These are phyloP conservation scores for Physeter macrocephalus DNA, from an alignment of 2,113 vertebrate genomes.

Conservation along the genomic window DNA sequence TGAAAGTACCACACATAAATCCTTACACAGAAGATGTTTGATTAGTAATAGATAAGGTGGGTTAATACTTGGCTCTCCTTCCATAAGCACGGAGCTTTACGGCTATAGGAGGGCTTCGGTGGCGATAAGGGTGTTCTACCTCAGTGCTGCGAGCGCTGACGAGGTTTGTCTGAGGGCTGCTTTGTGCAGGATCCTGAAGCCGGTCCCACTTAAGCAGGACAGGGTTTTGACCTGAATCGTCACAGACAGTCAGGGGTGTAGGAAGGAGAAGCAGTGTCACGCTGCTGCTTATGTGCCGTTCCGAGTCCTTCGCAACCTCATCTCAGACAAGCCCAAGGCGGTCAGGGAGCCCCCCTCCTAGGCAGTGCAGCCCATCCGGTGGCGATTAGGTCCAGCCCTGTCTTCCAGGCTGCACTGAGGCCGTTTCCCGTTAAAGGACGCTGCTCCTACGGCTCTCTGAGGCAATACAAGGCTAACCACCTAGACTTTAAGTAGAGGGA, in stretches of 20 bases:
- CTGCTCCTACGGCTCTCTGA: rapidly evolving
- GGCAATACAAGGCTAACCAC: rapidly evolving
- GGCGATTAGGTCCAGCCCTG: background rate
- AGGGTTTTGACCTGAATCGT: background rate
- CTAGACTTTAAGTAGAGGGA: background rate
- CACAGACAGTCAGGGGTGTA: background rate
- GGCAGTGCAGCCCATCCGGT: background rate
- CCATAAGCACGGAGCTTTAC: too few relatives aligned
- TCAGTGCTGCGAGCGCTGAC: too few relatives aligned
- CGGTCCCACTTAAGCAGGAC: rapidly evolving
- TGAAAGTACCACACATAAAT: background rate
- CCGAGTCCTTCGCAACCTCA: background rate
- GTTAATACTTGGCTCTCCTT: background rate
- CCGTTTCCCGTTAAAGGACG: background rate
- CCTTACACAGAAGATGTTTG: too few relatives aligned
- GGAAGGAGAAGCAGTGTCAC: background rate
- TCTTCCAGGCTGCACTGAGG: background rate
- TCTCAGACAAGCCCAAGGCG: background rate
- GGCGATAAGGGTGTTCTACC: too few relatives aligned
- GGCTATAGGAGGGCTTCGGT: rapidly evolving
- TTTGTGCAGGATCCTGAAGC: background rate
- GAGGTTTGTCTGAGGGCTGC: background rate
- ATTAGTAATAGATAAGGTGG: background rate
- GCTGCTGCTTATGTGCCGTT: background rate
- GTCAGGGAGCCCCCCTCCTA: rapidly evolving